Base-by-base conservation (phyloP, 2,888 invertebrate species). In the Lochmaea crataegi region DNA sequence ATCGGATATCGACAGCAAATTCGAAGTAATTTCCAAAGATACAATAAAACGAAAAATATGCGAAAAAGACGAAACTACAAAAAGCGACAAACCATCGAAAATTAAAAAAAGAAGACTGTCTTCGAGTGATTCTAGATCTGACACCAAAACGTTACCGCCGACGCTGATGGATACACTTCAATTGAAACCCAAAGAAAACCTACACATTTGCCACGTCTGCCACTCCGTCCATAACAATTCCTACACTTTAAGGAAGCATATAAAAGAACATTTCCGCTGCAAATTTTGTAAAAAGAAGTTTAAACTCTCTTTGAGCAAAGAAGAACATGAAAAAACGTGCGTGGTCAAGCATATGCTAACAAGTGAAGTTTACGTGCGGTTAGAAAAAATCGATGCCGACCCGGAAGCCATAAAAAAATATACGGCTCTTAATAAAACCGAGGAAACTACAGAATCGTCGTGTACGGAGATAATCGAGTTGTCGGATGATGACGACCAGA, bases 401-500 rank as follows among this genome's bases (percentile, higher is more conserved):
- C 4, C 4, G 16, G n/a, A 42, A 12, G 11, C 14, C n/a, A 32
- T 11, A 11, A 45, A 38, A 38, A 38, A 60, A 18, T 41, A n/a
- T 38, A 5, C 18, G 11, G 45, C 32, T 58, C 2, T 22, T 45
- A 7, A 6, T 38, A 7, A 38, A 38, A 38, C 32, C 32, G 32
- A 38, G 32, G 32, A 9, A 38, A 38, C 32, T 7, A 38, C 32
- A 38, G 9, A 38, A 6, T 7, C 9, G 1, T 7, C 48, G 2
- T 48, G n/a, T 14, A 45, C 11, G 16, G 65, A 68, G 48, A 60
- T 51, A 32, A 68, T 68, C 42, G 68, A 68, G 48, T 22, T 68
- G 48, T 60, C 60, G 9, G 60, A 68, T 12, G 16, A 68, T 60
- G 68, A 45, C 42, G 12, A 45, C 11, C 3, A 32, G 42, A 45